Conservation (phyloP, 2,797 vertebrate species). For the Hypotaenidia okinawae region DNA sequence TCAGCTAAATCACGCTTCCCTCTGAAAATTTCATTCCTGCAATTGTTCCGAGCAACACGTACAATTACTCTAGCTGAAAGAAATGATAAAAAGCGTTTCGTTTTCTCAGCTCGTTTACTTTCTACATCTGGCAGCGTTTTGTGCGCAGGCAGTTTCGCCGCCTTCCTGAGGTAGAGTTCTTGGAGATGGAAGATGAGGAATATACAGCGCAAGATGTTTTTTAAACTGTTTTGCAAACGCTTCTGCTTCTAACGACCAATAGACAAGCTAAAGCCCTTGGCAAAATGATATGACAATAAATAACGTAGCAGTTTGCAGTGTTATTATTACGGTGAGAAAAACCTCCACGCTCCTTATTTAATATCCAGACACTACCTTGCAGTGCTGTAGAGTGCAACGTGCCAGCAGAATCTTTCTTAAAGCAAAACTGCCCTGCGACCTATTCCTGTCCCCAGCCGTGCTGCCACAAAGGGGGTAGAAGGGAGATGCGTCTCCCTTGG, state of each 20-base stretch:
- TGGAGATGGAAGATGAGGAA: conserved; percentile 42
- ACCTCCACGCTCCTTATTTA: not conserved
- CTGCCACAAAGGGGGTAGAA: not conserved
- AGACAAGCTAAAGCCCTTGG: conserved; percentile 7
- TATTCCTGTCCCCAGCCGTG: not conserved
- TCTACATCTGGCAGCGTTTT: conserved; percentile 49
- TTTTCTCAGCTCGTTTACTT: conserved; percentile 62
- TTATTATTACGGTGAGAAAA: conserved; percentile 35
- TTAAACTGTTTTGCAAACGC: conserved; percentile 29
- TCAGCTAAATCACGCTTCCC: not conserved
- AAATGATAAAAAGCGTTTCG: conserved; percentile 48
- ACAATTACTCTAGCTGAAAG: conserved; percentile 27
- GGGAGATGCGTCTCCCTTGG: not conserved
- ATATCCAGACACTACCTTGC: conserved; percentile 13
- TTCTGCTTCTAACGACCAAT: conserved; percentile 35
- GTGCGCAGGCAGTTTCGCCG: not conserved
- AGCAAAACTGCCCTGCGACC: not conserved
- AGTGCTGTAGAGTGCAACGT: not conserved
- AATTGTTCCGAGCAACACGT: conserved; percentile 14
- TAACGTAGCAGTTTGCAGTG: conserved; percentile 34
- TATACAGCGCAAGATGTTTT: not conserved
- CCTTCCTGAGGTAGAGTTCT: not conserved
- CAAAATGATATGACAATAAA: conserved; percentile 53
- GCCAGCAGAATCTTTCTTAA: not conserved
- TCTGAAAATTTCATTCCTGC: conserved; percentile 35